phyloP scores from a whole-genome alignment of 1,140 invertebrate genomes.

The Aphaenogaster rudis region DNA sequence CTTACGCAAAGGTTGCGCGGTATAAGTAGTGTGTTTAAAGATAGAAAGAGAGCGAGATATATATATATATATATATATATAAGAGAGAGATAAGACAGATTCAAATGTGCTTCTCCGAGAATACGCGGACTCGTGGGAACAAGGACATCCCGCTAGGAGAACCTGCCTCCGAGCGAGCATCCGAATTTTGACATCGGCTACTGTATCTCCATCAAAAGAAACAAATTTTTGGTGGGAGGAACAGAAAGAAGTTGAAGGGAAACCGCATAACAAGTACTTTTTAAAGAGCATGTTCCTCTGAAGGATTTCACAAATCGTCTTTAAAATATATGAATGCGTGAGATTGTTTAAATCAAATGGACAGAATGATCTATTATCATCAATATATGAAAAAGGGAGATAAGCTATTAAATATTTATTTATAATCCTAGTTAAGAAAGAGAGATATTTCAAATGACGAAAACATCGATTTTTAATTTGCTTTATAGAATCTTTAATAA shows the following conservation, averaged over 20 bases:
- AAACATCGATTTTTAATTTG: background rate
- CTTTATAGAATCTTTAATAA: background rate
- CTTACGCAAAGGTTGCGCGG: slow-evolving; percentile 68
- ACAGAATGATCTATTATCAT: background rate
- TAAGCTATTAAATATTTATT: background rate
- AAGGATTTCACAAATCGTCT: background rate
- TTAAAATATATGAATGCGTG: background rate
- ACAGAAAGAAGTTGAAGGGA: background rate
- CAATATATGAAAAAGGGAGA: background rate
- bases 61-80: too few relatives aligned
- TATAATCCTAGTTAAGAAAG: too few relatives aligned
- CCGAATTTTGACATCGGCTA: slow-evolving; percentile 31
- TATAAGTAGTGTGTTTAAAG: slow-evolving; percentile 72
- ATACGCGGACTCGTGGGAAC: slow-evolving; percentile 78
- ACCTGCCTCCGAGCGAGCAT: slow-evolving; percentile 38
- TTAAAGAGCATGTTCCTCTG: background rate
- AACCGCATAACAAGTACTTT: slow-evolving; percentile 18
- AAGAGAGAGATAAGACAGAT: slow-evolving; percentile 70
- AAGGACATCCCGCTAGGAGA: slow-evolving; percentile 69
- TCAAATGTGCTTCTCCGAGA: slow-evolving; percentile 78
- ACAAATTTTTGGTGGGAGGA: slow-evolving; percentile 34
- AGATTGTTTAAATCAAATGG: background rate
- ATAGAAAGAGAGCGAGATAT: slow-evolving; percentile 50
- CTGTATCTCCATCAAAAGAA: slow-evolving; percentile 38
- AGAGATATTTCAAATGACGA: too few relatives aligned